Conservation (phyloP, 2,888 invertebrate genomes). For the Drosophila diplacantha region DNA sequence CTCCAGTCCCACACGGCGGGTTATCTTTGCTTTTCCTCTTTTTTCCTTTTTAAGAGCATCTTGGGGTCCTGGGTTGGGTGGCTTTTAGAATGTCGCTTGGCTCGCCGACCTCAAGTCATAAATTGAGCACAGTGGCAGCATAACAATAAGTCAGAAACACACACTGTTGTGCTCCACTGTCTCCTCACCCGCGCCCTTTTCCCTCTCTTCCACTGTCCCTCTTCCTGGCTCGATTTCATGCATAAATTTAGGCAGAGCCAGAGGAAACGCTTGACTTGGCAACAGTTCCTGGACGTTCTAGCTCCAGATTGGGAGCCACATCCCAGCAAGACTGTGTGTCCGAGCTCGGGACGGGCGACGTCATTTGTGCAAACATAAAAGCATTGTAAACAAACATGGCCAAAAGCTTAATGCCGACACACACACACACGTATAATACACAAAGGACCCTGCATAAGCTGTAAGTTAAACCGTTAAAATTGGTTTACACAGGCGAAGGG, state of each 20-base stretch:
- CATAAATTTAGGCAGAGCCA: constrained; percentile 37
- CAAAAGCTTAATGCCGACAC: constrained; percentile 41
- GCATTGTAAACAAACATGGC: constrained; percentile 73
- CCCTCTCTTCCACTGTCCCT: not conserved
- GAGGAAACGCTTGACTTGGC: constrained; percentile 46
- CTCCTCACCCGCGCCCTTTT: not conserved
- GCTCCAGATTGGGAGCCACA: constrained; percentile 2
- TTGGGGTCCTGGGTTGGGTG: constrained; percentile 13
- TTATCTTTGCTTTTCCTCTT: constrained; percentile 48
- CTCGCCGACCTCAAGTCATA: constrained; percentile 63
- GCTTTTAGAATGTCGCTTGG: constrained; percentile 34
- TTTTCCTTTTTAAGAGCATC: constrained; percentile 53
- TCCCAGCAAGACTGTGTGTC: constrained; percentile 16
- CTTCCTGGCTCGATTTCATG: constrained; percentile 17
- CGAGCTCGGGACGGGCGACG: constrained; percentile 31
- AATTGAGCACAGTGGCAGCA: constrained; percentile 69
- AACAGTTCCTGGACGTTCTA: constrained; percentile 38
- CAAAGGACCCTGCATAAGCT: constrained; percentile 44
- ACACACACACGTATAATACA: constrained; percentile 2
- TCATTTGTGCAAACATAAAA: constrained; percentile 73
- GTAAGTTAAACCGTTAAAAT: constrained; percentile 72
- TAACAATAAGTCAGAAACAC: constrained; percentile 68
- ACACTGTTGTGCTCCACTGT: constrained; percentile 12
- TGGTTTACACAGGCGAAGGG: constrained; percentile 57
- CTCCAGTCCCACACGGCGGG: constrained; percentile 18